Evolutionary conservation across 1,140 invertebrate genomes (phyloP).

Genomic region (Drosophila funebris): DNA sequence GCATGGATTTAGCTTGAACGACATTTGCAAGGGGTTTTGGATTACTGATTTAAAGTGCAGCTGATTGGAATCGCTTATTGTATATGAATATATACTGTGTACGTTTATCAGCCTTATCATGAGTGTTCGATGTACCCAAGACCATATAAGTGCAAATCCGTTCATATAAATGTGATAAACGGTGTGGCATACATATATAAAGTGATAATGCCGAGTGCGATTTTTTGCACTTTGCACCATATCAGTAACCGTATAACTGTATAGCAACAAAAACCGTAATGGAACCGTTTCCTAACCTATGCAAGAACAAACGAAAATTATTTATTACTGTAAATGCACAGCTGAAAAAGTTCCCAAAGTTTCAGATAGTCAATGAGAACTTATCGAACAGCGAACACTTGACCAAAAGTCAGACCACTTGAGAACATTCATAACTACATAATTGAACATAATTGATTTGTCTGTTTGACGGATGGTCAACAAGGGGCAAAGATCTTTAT

Average conservation of each 20-base stretch:
- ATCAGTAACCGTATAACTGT: conserved; percentile 24
- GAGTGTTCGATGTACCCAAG: conserved; percentile 5
- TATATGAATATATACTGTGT: conserved; percentile 19
- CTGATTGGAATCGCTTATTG: conserved; percentile 2
- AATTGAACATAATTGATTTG: conserved; percentile 79
- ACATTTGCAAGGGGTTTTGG: conserved; percentile 21
- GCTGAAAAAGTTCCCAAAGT: conserved; percentile 49
- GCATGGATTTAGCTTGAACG: background rate
- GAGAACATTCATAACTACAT: conserved; percentile 48
- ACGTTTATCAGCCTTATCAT: conserved; percentile 47
- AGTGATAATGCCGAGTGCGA: conserved; percentile 38
- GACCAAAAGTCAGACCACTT: conserved; percentile 44
- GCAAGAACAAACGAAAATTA: conserved; percentile 35
- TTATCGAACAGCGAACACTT: conserved; percentile 57
- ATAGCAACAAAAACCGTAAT: conserved; percentile 5
- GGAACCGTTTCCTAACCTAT: conserved; percentile 50
- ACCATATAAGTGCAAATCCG: conserved; percentile 19
- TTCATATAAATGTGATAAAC: conserved; percentile 50
- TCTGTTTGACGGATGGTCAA: conserved; percentile 39
- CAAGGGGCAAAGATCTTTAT: conserved; percentile 8
- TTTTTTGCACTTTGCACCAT: conserved; percentile 71
- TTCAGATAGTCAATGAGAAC: conserved; percentile 45
- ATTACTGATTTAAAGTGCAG: conserved; percentile 32
- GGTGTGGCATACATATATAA: conserved; percentile 8
- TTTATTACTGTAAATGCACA: conserved; percentile 37